These are phyloP conservation scores for Sogatella furcifera DNA, from an alignment of 1,140 invertebrate species.

Conservation along the genomic window DNA sequence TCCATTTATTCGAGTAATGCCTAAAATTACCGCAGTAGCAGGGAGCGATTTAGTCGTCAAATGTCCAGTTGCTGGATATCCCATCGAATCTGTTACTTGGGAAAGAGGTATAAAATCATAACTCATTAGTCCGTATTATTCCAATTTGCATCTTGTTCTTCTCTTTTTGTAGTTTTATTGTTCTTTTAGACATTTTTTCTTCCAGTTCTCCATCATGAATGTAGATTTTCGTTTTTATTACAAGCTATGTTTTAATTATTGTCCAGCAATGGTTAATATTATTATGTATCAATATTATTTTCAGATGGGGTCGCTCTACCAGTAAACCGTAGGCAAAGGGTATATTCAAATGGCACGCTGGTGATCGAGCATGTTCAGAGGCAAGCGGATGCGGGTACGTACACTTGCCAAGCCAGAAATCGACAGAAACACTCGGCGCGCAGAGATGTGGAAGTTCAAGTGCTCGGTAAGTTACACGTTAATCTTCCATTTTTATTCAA, in stretches of 20 bases:
- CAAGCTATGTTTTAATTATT: too few relatives aligned
- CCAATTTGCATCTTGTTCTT: too few relatives aligned
- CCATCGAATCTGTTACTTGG: constrained; percentile 79
- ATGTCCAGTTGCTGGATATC: constrained; percentile 88
- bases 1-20: constrained; percentile 82
- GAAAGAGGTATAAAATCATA: constrained; percentile 62
- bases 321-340: constrained; percentile 74
- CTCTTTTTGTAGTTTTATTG: too few relatives aligned
- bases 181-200: not conserved
- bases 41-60: constrained; percentile 75
- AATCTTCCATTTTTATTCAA: too few relatives aligned
- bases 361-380: constrained; percentile 71
- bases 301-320: constrained; percentile 70
- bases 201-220: not conserved
- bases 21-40: constrained; percentile 80
- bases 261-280: too few relatives aligned
- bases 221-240: too few relatives aligned
- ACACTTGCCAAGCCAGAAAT: constrained; percentile 81
- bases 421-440: constrained; percentile 66
- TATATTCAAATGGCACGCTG: constrained; percentile 76
- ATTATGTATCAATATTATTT: constrained; percentile 12
- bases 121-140: too few relatives aligned
- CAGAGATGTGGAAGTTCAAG: constrained; percentile 72
- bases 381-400: constrained; percentile 67
- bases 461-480: constrained; percentile 50